Evolutionary conservation across 2,113 vertebrate genomes (phyloP).

Genomic region (Neolamprologus cancellatus): DNA sequence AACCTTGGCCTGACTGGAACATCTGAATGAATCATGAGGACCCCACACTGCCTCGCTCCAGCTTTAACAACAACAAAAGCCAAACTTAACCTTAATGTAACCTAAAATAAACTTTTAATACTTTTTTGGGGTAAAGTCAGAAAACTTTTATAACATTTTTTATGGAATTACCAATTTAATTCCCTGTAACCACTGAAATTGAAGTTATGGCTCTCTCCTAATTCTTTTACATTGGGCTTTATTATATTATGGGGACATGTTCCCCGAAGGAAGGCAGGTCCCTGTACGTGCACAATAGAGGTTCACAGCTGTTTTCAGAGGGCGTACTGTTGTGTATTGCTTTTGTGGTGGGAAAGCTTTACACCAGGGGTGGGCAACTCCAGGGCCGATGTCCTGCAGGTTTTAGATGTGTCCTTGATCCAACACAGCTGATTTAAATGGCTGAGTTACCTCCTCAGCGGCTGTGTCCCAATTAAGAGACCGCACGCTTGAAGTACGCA

Average conservation of each 20-base stretch:
- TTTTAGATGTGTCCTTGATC: not conserved
- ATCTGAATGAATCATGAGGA: not conserved
- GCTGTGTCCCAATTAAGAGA: too few relatives aligned
- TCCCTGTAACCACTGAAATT: not conserved
- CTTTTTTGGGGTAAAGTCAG: not conserved
- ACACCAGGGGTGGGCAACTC: not conserved
- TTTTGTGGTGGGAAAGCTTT: not conserved
- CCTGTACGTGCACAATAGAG: not conserved
- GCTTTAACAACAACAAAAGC: not conserved
- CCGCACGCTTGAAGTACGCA: fast-evolving
- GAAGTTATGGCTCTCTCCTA: not conserved
- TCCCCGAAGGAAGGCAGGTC: not conserved
- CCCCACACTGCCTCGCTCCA: not conserved
- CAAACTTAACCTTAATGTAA: not conserved
- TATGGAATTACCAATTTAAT: fast-evolving
- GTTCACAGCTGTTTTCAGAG: not conserved
- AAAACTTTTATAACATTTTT: not conserved
- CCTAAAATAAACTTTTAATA: not conserved
- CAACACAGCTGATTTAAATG: not conserved
- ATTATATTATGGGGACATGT: fast-evolving
- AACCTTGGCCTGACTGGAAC: not conserved
- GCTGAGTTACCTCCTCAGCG: not conserved
- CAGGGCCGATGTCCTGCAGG: fast-evolving
- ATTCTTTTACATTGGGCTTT: not conserved
- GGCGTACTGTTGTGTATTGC: not conserved